Conservation (phyloP, 2,113 vertebrate genomes). For the Calidris pygmaea region DNA sequence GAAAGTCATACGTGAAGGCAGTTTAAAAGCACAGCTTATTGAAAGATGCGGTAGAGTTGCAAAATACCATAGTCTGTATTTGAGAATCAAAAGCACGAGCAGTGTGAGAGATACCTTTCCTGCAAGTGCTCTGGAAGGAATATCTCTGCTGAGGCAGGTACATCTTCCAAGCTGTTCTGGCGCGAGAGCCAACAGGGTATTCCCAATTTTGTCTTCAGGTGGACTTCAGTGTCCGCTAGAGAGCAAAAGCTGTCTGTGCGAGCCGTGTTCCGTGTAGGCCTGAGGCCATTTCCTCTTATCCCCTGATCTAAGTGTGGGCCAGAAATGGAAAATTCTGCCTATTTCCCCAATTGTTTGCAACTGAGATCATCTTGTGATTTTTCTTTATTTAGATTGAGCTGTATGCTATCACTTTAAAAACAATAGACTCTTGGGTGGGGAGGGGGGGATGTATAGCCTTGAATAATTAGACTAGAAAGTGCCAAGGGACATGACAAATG, state of each 20-base stretch:
- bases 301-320: background rate
- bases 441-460: background rate
- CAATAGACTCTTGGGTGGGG: background rate
- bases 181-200: background rate
- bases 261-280: background rate
- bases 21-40: background rate
- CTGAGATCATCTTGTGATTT: background rate
- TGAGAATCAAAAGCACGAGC: background rate
- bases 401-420: background rate
- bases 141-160: background rate
- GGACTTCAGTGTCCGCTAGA: background rate
- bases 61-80: background rate
- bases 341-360: background rate
- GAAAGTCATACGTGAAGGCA: background rate
- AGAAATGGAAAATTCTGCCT: background rate
- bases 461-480: background rate
- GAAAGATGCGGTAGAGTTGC: background rate
- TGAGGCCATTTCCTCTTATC: background rate
- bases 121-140: background rate
- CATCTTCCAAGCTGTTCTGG: background rate
- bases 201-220: background rate
- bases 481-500: constrained; percentile 18
- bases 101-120: background rate
- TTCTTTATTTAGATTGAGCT: background rate
- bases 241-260: background rate